Percentiles rank a stretch among this genome's conserved stretches.
These are phyloP conservation scores for Sebastiscus tertius DNA, from an alignment of 2,797 vertebrate genomes.

Conservation along the genomic window DNA sequence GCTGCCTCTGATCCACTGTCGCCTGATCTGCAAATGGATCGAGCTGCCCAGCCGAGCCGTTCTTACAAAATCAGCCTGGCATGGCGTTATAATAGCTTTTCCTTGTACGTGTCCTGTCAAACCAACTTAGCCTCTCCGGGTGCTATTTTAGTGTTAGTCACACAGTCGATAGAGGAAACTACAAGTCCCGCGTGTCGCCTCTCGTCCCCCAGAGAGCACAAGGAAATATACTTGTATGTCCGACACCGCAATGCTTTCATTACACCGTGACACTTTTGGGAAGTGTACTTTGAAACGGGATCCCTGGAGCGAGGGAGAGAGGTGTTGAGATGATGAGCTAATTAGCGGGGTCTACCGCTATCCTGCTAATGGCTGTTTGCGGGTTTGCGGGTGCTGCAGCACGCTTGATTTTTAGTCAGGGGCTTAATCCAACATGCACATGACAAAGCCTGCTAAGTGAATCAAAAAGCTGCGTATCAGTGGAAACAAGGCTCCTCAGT, in stretches of 20 bases:
- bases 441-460: slow-evolving; percentile 78
- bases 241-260: slow-evolving; percentile 25
- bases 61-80: slow-evolving; percentile 67
- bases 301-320: slow-evolving; percentile 30
- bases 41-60: slow-evolving; percentile 59
- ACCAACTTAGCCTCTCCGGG: slow-evolving; percentile 73
- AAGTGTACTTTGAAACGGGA: slow-evolving; percentile 49
- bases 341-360: slow-evolving; percentile 53
- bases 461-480: slow-evolving; percentile 70
- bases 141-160: slow-evolving; percentile 72
- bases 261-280: slow-evolving; percentile 34
- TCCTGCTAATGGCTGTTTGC: slow-evolving; percentile 57
- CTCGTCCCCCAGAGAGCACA: slow-evolving; percentile 48
- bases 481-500: slow-evolving; percentile 55
- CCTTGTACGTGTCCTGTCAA: slow-evolving; percentile 79
- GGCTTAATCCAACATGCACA: slow-evolving; percentile 70
- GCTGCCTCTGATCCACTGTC: slow-evolving; percentile 48
- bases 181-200: slow-evolving; percentile 29
- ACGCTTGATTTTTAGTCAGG: slow-evolving; percentile 45
- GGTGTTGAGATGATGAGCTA: slow-evolving; percentile 61
- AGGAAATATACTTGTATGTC: slow-evolving; percentile 34
- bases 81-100: slow-evolving; percentile 79
- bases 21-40: slow-evolving; percentile 75
- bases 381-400: slow-evolving; percentile 24
- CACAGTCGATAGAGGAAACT: slow-evolving; percentile 58